These are phyloP conservation scores for Listronotus bonariensis DNA, from an alignment of 1,140 invertebrate genomes.

Conservation along the genomic window DNA sequence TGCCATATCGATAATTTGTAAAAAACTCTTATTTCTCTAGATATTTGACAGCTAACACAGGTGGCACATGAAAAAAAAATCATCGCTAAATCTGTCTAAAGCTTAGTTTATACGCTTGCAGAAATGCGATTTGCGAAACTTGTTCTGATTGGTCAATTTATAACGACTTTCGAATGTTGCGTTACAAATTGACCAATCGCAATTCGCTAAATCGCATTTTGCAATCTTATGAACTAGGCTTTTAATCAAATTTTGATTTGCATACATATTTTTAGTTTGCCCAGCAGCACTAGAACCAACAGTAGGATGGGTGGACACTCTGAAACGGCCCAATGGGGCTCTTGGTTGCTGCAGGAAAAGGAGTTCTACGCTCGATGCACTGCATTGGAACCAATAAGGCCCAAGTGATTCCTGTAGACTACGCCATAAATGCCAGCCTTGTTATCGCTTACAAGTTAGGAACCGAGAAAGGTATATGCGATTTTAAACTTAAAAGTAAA, in stretches of 20 bases:
- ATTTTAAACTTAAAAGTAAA: too few relatives aligned
- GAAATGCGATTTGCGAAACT: too few relatives aligned
- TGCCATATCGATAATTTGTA: too few relatives aligned
- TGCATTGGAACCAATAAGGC: slow-evolving; percentile 76
- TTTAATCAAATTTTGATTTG: not conserved
- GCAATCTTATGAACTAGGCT: too few relatives aligned
- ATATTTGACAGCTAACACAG: too few relatives aligned
- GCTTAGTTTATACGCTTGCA: too few relatives aligned
- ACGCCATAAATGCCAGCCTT: slow-evolving; percentile 77
- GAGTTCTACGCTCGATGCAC: slow-evolving; percentile 82
- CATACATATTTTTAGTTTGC: slow-evolving; percentile 56
- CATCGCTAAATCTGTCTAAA: too few relatives aligned
- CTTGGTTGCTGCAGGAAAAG: slow-evolving; percentile 79
- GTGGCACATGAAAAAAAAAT: too few relatives aligned
- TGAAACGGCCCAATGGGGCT: slow-evolving; percentile 85
- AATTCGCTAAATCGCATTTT: too few relatives aligned
- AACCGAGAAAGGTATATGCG: slow-evolving; percentile 57
- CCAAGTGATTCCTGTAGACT: slow-evolving; percentile 83
- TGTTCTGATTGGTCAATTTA: too few relatives aligned
- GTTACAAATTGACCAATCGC: not conserved
- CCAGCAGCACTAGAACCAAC: slow-evolving; percentile 66
- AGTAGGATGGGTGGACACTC: slow-evolving; percentile 92
- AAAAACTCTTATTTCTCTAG: too few relatives aligned
- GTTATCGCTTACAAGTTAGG: slow-evolving; percentile 61
- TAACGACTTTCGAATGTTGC: too few relatives aligned